Base-by-base conservation (phyloP, 2,888 invertebrate species). In the Cancer borealis region DNA sequence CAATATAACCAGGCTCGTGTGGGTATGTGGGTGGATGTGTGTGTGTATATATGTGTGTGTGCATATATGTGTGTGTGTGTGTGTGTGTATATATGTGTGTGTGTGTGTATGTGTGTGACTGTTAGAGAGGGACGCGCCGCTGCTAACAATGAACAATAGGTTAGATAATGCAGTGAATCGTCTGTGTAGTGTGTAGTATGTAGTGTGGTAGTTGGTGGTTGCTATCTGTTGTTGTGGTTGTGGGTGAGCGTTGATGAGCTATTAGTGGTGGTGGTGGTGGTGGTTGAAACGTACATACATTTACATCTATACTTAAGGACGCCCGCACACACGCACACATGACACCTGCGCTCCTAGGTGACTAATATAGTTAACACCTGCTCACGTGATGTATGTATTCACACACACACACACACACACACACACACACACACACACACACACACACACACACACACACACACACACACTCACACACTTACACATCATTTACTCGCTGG, bases 341-440 rank as follows among this genome's bases (percentile, higher is more conserved):
- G 30, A 79, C 79, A 79, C 79, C 12, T 79, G 79, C 14, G 3
- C 30, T 30, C 12, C 30, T 30, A 0, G 30, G 8, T 90, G 89
- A 89, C 45, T 30, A 88, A 54, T 39, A 45, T 39, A 45, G 30
- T 26, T 30, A 21, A 54, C 47, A 90, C 54, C 90, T 90, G 90
- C 49, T 26, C 8, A 88, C 46, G 87, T 39, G 3, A 2, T 39
- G 30, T 39, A 17, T 30, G 30, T 5, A 4, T 5, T 5, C 88
- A 5, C 39, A 8, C 39, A 26, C 39, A 39, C 88, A 39, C 49
- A 49, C 17, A 49, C 47, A 89, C 88, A 89, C 88, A 89, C 47
- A 89, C 88, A 89, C 88, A 89, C 47, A 21, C 47, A 46, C 88
- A 47, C 88, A 89, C 45, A 89, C 88, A 88, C 88, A 88, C 88